A percentile compares a stretch with the other conserved stretches of the same genome.
Conservation (phyloP, 2,113 vertebrate species). For the Piaya cayana region DNA sequence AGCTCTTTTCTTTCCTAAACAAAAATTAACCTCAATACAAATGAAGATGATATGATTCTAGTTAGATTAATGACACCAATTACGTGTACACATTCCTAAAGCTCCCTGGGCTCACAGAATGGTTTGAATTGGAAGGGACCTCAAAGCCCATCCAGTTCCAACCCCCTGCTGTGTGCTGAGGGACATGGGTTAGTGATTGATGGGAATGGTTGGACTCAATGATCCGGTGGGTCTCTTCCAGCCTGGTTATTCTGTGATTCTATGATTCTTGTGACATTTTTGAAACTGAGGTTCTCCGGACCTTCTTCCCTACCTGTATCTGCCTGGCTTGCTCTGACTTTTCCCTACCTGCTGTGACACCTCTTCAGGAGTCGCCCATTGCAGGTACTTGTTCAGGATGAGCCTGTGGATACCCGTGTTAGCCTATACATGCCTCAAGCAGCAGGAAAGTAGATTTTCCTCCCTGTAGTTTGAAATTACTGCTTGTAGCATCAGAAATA, state of each 20-base stretch:
- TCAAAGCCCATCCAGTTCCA: too few species aligned
- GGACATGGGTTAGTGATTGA: too few species aligned
- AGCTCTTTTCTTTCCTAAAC: background rate
- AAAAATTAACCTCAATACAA: conserved; percentile 5
- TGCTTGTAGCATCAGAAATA: background rate
- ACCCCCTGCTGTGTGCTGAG: too few species aligned
- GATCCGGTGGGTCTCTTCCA: too few species aligned
- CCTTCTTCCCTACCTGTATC: rapidly evolving
- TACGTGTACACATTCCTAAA: background rate
- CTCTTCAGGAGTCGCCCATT: background rate
- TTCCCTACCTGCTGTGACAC: rapidly evolving
- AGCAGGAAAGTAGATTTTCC: background rate
- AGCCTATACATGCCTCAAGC: background rate
- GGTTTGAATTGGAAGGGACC: too few species aligned
- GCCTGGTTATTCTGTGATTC: too few species aligned
- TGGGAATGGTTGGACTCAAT: too few species aligned
- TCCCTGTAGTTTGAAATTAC: background rate
- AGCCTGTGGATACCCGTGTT: background rate
- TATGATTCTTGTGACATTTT: too few species aligned
- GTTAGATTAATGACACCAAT: background rate
- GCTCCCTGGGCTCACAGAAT: background rate
- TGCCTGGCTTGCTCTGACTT: background rate
- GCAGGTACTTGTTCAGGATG: rapidly evolving
- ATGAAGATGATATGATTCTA: background rate
- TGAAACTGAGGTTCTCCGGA: background rate